phyloP scores from a whole-genome alignment of 2,888 invertebrate species.

The Drosophila tanythrix region DNA sequence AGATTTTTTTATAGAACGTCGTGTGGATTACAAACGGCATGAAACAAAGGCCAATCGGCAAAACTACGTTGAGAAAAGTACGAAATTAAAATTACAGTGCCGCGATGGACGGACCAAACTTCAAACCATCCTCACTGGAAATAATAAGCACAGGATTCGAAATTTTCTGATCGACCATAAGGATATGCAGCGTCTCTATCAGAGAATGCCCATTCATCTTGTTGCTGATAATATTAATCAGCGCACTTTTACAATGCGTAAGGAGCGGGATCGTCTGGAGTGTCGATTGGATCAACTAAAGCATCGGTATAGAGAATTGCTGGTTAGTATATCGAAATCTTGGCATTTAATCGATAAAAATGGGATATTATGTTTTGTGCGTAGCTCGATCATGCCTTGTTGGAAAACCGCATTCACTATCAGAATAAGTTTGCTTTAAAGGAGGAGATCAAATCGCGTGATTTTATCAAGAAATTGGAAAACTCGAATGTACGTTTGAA shows the following conservation, averaged over 20 bases:
- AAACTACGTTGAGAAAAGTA: slow-evolving; percentile 59
- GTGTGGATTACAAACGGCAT: slow-evolving; percentile 69
- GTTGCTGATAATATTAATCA: slow-evolving; percentile 84
- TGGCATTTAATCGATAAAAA: background rate
- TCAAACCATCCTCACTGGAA: slow-evolving; percentile 73
- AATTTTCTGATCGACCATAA: slow-evolving; percentile 82
- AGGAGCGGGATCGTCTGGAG: slow-evolving; percentile 82
- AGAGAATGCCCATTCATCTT: slow-evolving; percentile 81
- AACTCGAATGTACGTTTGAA: slow-evolving; percentile 83
- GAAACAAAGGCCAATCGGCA: slow-evolving; percentile 77
- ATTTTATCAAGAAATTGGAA: slow-evolving; percentile 80
- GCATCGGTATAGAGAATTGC: slow-evolving; percentile 67
- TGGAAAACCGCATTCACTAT: slow-evolving; percentile 83
- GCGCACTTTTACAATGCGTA: slow-evolving; percentile 83
- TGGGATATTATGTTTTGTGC: background rate
- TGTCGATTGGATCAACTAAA: slow-evolving; percentile 72
- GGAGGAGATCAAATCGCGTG: slow-evolving; percentile 77
- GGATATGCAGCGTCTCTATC: slow-evolving; percentile 82
- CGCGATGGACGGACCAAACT: slow-evolving; percentile 81
- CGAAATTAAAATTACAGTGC: slow-evolving; percentile 76
- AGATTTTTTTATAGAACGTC: slow-evolving; percentile 62
- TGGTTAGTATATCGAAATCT: slow-evolving; percentile 62
- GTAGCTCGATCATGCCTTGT: slow-evolving; percentile 71
- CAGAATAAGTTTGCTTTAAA: slow-evolving; percentile 79
- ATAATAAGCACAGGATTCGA: slow-evolving; percentile 75